Evolutionary conservation across 2,797 vertebrate genomes (phyloP).

Genomic region (Cossypha caffra): DNA sequence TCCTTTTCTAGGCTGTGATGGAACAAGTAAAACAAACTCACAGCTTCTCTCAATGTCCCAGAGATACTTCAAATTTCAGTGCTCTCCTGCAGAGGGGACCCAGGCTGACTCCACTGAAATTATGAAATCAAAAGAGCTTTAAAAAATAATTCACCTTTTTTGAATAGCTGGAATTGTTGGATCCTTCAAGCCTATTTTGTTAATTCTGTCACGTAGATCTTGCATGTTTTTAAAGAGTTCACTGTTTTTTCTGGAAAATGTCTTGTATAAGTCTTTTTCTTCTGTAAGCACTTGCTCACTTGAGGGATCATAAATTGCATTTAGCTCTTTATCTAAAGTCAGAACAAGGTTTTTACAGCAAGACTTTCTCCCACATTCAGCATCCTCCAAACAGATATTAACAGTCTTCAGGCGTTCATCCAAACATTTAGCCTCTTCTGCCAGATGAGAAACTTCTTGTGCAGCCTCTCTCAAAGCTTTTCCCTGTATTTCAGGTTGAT

Average conservation of each 20-base stretch:
- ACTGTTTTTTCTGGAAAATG: constrained; percentile 74
- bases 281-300: constrained; percentile 53
- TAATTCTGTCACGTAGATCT: constrained; percentile 78
- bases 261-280: constrained; percentile 71
- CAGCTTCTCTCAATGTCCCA: background rate
- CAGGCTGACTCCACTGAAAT: background rate
- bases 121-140: background rate
- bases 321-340: constrained; percentile 26
- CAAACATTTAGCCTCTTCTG: constrained; percentile 83
- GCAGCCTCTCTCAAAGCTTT: constrained; percentile 65
- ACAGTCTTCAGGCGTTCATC: constrained; percentile 82
- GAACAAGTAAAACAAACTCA: background rate
- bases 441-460: constrained; percentile 77
- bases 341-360: constrained; percentile 68
- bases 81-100: background rate
- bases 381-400: constrained; percentile 78
- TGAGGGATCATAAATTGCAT: background rate
- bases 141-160: constrained; percentile 80
- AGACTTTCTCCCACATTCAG: constrained; percentile 43
- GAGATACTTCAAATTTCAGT: background rate
- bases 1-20: background rate
- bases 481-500: constrained; percentile 59
- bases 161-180: constrained; percentile 91
- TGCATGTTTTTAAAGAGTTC: constrained; percentile 82
- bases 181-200: constrained; percentile 86